Evolutionary conservation across 1,140 invertebrate species (phyloP).

Genomic region (Reticulitermes speratus): DNA sequence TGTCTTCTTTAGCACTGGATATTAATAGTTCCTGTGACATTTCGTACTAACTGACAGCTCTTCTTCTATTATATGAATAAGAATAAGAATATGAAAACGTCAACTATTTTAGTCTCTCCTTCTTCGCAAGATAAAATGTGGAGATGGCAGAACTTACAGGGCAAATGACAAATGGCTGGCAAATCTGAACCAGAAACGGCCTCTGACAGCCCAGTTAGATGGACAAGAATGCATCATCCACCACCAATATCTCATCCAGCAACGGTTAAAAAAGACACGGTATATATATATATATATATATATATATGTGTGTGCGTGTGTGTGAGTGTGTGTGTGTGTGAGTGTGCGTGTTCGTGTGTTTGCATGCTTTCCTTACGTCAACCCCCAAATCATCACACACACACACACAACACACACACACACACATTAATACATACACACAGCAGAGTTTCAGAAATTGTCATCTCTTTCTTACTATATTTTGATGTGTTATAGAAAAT

Average conservation of each 20-base stretch:
- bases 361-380: neutral
- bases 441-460: slow-evolving; percentile 15
- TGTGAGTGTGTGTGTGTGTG: too few relatives aligned
- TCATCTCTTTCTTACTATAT: neutral
- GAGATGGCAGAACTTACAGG: neutral
- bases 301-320: too few relatives aligned
- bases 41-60: neutral
- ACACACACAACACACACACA: neutral
- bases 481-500: slow-evolving; percentile 27
- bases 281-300: too few relatives aligned
- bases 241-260: slow-evolving; percentile 4
- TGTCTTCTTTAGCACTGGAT: neutral
- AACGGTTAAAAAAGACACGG: neutral
- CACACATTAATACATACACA: neutral
- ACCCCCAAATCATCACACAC: neutral
- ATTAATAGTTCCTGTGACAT: neutral
- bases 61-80: neutral
- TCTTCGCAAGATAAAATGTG: neutral
- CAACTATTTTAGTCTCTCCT: neutral
- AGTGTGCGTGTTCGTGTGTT: neutral
- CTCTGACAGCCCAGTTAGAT: slow-evolving; percentile 30
- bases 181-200: slow-evolving; percentile 20
- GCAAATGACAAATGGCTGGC: slow-evolving; percentile 7
- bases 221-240: slow-evolving; percentile 27
- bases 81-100: slow-evolving; percentile 7